Base-by-base conservation (phyloP, 2,113 vertebrate genomes). In the Chloroceryle aenea region DNA sequence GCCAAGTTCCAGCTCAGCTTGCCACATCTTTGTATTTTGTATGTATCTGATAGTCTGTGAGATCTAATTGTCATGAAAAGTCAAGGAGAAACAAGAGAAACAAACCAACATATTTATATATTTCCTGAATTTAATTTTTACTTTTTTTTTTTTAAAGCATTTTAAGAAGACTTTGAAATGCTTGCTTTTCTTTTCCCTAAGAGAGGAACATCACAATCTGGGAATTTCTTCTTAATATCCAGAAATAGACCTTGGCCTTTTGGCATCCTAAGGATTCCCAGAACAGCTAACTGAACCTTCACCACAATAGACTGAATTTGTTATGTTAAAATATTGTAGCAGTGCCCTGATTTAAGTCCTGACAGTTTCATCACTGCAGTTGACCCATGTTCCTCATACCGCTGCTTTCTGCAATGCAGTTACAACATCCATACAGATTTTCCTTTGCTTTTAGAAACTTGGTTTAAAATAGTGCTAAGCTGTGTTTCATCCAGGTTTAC, bases 231-330 rank as follows among this genome's bases (percentile, higher is more conserved):
- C 66, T 71, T 52, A 26, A 62, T 40, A 62, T 83, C 58, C 71
- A 94, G 71, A 76, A 93, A 72, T 55, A 93, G 94, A 58, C 7
- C 22, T 52, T 89, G 50, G 78, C 62, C 85, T 94, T 91, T 80
- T 90, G 87, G 47, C 89, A 76, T 82, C 45, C 62, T 66, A 45
- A 38, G 85, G 76, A 88, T 89, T 97, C 87, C 85, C 75, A 53
- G 71, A 74, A 67, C 15, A 91, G 67, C 52, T 78, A 77, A 50
- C 36, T 89, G 93, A 94, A 93, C 90, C 91, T 93, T 95, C 67
- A 87, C 94, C 93, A 79, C 0, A 7, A 32, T 69, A 38, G 63
- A 47, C 19, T 88, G 82, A 34, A 79, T 85, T 91, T 91, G n/a
- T 78, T 85, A 3, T 66, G 68, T 82, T 90, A 89, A 76, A 87